Evolutionary conservation across 1,140 invertebrate species (phyloP), one percentile per base, ranked within the genome.

Genomic region (Calephelis nemesis): DNA sequence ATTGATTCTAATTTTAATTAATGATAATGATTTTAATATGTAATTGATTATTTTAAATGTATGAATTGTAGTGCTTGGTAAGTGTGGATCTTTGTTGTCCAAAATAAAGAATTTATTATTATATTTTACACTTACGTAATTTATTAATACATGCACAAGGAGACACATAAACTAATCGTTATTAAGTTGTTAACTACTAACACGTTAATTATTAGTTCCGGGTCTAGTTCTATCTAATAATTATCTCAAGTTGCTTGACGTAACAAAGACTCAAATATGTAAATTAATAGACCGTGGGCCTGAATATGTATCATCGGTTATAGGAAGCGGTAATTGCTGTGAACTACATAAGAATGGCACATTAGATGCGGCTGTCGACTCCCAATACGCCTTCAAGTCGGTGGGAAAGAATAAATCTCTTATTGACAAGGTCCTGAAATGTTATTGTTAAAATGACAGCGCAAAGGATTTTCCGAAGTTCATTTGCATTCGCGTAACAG

Each of bases 261-360:
- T 58, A 58, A 58, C 54, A 58, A 58, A 58, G 7, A 12, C 19
- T 30, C 30, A 40, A 58, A 58, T 58, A 58, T 58, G 54, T 58
- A 58, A 40, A 58, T 58, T 58, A 58, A 40, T 58, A 58, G 19
- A 54, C 54, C 11, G 30, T 58, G 8, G 54, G 54, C 10, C 11
- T 58, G 54, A 58, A 58, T 39, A 30, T 58, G 54, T 64, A 70
- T 63, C 15, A 63, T 50, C 60, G 50, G 47, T 84, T 76, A 78
- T 47, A 75, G 73, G 84, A 82, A 87, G 71, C 67, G 58, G 70
- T 81, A 82, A 82, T 78, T 77, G 69, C 69, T 74, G 74, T 68
- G 73, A 75, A 75, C 67, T 66, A 42, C 19, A 10, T 62, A 75
- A 80, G 79, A 84, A 84, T 81, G 72, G 79, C 58, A 76, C 78